These are phyloP conservation scores for Euplagia quadripunctaria DNA, from an alignment of 2,888 invertebrate genomes.

Conservation along the genomic window DNA sequence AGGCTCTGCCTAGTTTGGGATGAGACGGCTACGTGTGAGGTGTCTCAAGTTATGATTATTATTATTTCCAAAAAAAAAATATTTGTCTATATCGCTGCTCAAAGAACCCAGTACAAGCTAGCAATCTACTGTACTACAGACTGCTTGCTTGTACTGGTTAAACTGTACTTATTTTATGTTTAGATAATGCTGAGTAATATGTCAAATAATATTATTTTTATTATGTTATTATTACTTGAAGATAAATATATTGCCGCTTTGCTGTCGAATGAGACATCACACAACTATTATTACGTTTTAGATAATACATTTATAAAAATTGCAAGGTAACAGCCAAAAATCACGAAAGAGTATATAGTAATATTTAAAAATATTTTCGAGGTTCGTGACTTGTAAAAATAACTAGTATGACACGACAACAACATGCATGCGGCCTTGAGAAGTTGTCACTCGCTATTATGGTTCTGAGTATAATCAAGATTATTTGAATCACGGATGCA, in stretches of 20 bases:
- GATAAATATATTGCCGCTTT: not conserved
- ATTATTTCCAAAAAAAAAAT: no score
- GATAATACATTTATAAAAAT: not conserved
- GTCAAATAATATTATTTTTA: no score
- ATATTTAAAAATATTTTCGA: constrained; percentile 8
- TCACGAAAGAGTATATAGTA: constrained; percentile 1
- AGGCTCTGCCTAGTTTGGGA: no score
- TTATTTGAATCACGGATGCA: constrained; percentile 19
- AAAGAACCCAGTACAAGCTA: no score
- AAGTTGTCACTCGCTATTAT: constrained; percentile 14
- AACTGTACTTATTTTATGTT: not conserved
- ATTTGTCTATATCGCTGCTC: no score
- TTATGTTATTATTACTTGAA: no score
- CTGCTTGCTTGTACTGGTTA: not conserved
- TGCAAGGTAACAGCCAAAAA: not conserved
- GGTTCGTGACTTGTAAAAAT: constrained; percentile 11
- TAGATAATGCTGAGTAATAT: not conserved
- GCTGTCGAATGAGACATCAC: not conserved
- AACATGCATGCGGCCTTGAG: constrained; percentile 13
- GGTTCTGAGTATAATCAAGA: constrained; percentile 6
- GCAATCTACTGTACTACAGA: no score
- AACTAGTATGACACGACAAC: constrained; percentile 9
- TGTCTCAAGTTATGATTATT: no score
- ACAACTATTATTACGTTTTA: not conserved
- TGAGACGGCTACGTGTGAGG: no score